These are phyloP conservation scores for Lacerta bilineata DNA, from an alignment of 2,797 vertebrate species.

Conservation along the genomic window DNA sequence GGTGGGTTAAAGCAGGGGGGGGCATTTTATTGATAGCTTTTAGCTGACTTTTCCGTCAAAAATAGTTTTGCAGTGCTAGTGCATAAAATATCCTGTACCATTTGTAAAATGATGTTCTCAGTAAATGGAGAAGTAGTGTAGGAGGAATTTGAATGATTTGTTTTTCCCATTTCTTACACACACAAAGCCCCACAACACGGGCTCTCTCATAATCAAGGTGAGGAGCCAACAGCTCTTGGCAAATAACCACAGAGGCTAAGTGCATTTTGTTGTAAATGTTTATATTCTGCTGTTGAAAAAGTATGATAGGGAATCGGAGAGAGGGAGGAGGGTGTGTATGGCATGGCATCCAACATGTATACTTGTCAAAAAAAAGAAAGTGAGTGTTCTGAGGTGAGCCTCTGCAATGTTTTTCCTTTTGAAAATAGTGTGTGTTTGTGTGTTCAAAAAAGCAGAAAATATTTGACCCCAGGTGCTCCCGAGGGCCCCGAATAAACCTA, in stretches of 20 bases:
- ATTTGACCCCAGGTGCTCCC: background rate
- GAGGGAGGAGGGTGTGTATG: fast-evolving
- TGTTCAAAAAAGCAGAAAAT: background rate
- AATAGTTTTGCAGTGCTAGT: background rate
- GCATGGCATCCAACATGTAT: fast-evolving
- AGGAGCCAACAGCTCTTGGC: conserved; percentile 62
- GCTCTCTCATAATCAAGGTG: conserved; percentile 36
- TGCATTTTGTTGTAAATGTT: conserved; percentile 63
- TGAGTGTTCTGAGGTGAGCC: background rate
- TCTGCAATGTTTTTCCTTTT: background rate
- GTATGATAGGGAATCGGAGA: conserved; percentile 18
- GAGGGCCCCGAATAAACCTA: background rate
- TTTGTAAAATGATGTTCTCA: background rate
- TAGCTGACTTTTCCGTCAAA: background rate
- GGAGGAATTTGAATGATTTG: conserved; percentile 30
- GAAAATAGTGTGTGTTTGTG: background rate
- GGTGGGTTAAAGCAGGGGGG: background rate
- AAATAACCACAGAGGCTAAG: conserved; percentile 53
- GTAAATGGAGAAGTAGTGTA: background rate
- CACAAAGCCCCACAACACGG: background rate
- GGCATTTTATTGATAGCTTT: background rate
- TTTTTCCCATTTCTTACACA: conserved; percentile 30
- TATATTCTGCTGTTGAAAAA: conserved; percentile 52
- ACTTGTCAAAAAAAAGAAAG: background rate
- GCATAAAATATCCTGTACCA: conserved; percentile 2